Percentiles rank a stretch among this genome's conserved stretches.
These are phyloP conservation scores for Astropecten irregularis DNA, from an alignment of 53 echinoderm and acorn worm genomes.

Conservation along the genomic window DNA sequence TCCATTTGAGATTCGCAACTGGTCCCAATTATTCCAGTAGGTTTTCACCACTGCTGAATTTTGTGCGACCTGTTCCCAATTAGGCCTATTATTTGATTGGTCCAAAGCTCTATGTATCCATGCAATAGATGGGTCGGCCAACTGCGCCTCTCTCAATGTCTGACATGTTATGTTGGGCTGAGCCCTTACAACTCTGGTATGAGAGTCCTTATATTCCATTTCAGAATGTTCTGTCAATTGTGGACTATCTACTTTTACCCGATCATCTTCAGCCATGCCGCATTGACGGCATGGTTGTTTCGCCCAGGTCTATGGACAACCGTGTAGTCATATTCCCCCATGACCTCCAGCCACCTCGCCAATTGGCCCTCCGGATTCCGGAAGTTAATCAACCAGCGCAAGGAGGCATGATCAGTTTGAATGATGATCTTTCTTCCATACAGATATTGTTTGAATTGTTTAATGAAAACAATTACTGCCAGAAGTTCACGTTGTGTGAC, in stretches of 20 bases:
- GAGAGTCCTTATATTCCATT: neutral
- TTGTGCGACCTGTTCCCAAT: neutral
- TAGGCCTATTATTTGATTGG: neutral
- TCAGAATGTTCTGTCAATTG: neutral
- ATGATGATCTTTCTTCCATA: neutral
- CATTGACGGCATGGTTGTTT: neutral
- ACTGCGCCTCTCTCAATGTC: neutral
- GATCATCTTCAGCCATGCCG: neutral
- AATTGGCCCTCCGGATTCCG: neutral
- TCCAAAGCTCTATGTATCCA: neutral
- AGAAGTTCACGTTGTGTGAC: neutral
- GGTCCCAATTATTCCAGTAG: conserved; percentile 59
- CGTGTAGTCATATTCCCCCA: neutral
- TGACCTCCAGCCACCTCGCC: neutral
- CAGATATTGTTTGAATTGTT: neutral
- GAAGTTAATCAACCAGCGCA: neutral
- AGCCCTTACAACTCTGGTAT: too few species aligned
- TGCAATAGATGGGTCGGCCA: neutral
- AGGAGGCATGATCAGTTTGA: neutral
- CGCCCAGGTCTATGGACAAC: neutral
- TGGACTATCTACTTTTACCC: too few species aligned
- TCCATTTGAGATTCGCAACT: conserved; percentile 28
- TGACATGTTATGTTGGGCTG: neutral
- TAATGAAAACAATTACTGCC: neutral
- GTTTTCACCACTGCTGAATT: conserved; percentile 5